These are phyloP conservation scores for Pelodytes ibericus DNA, from an alignment of 2,797 vertebrate species.

Conservation along the genomic window DNA sequence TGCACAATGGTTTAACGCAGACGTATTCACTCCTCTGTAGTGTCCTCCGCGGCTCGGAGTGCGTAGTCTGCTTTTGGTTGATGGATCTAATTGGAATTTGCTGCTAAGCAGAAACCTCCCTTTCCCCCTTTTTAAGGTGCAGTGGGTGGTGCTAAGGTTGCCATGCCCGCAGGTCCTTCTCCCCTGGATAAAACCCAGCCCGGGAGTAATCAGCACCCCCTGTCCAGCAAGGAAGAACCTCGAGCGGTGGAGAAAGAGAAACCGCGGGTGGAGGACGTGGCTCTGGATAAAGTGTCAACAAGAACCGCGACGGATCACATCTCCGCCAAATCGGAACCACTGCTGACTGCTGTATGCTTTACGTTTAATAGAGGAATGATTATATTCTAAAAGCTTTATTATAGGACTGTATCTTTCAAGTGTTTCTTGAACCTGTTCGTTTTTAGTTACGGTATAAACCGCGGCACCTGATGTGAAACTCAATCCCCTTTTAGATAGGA, in stretches of 20 bases:
- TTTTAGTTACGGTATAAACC: too few relatives aligned
- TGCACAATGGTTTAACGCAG: too few relatives aligned
- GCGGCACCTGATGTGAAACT: too few relatives aligned
- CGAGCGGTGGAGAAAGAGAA: constrained; percentile 87
- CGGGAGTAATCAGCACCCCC: constrained; percentile 87
- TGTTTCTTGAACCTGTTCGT: too few relatives aligned
- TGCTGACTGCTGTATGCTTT: constrained; percentile 81
- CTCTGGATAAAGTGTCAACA: constrained; percentile 81
- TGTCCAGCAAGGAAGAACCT: constrained; percentile 89
- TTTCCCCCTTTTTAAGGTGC: constrained; percentile 98
- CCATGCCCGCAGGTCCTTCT: constrained; percentile 89
- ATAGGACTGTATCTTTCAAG: too few relatives aligned
- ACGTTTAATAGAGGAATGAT: too few relatives aligned
- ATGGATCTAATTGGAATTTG: constrained; percentile 50
- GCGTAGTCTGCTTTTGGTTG: too few relatives aligned
- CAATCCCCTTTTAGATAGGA: too few relatives aligned
- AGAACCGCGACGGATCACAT: constrained; percentile 84
- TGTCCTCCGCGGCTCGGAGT: too few relatives aligned
- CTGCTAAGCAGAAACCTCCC: constrained; percentile 87
- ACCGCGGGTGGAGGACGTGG: constrained; percentile 76
- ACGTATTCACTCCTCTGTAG: too few relatives aligned
- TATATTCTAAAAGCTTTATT: too few relatives aligned
- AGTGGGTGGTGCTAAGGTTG: constrained; percentile 99
- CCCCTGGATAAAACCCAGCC: constrained; percentile 89
- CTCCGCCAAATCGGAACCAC: constrained; percentile 84